Evolutionary conservation across 1,140 invertebrate species (phyloP).

Genomic region (Ylistrum balloti): DNA sequence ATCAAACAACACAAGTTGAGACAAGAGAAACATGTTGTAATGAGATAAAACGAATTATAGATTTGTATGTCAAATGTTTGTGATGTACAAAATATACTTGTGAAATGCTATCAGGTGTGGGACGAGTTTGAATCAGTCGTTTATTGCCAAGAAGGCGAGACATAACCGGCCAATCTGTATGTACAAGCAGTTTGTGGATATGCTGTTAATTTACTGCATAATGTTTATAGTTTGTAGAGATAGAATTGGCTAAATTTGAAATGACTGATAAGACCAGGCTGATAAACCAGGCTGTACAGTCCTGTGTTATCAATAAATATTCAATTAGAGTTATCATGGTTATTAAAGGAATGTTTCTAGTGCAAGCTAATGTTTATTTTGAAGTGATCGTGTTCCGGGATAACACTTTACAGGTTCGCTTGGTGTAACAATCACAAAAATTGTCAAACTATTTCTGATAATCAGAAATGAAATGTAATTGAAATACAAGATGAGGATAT

Average conservation of each 20-base stretch:
- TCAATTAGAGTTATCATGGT: conserved; percentile 20
- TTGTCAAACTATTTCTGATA: conserved; percentile 36
- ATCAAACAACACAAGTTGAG: not conserved
- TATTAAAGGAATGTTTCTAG: conserved; percentile 7
- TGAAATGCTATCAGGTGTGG: conserved; percentile 25
- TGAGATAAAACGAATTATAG: not conserved
- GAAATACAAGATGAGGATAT: conserved; percentile 14
- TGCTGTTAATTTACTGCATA: not conserved
- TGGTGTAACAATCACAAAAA: conserved; percentile 39
- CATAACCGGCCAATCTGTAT: not conserved
- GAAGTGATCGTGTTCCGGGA: not conserved
- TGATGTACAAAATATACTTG: not conserved
- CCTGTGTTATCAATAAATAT: conserved; percentile 12
- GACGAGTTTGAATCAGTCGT: not conserved
- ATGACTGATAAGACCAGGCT: not conserved
- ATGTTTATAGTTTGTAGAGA: not conserved
- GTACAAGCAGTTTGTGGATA: not conserved
- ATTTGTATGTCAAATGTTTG: conserved; percentile 24
- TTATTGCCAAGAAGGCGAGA: not conserved
- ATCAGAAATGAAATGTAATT: conserved; percentile 36
- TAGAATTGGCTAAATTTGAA: conserved; percentile 40
- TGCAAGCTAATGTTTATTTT: conserved; percentile 9
- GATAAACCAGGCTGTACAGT: conserved; percentile 13
- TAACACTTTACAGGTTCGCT: not conserved
- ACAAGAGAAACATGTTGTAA: not conserved